phyloP scores from a whole-genome alignment of 2,888 invertebrate genomes.

The Habroteleia sp. region DNA sequence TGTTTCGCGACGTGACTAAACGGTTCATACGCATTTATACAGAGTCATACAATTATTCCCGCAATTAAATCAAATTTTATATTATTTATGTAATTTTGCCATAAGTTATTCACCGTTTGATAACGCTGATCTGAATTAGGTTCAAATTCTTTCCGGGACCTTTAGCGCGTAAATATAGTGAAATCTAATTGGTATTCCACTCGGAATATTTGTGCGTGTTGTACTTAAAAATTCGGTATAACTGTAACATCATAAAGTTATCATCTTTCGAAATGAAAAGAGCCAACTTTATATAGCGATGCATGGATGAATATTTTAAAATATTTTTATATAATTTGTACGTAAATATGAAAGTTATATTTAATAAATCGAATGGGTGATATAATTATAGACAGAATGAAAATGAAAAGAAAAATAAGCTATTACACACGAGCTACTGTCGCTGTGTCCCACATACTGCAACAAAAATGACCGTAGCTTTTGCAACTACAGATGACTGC shows the following conservation, averaged over 20 bases:
- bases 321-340: too few relatives aligned
- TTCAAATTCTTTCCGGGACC: not conserved
- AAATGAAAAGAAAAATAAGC: too few relatives aligned
- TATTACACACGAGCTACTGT: too few relatives aligned
- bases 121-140: constrained; percentile 10
- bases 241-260: constrained; percentile 3
- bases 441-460: too few relatives aligned
- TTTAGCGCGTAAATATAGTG: constrained; percentile 8
- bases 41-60: not conserved
- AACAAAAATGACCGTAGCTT: too few relatives aligned
- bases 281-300: not conserved
- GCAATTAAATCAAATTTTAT: constrained; percentile 13
- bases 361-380: too few relatives aligned
- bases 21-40: constrained; percentile 13
- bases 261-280: constrained; percentile 1
- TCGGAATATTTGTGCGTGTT: constrained; percentile 1
- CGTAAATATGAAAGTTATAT: too few relatives aligned
- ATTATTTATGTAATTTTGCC: constrained; percentile 10
- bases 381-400: too few relatives aligned
- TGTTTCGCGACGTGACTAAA: not conserved
- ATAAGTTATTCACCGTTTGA: constrained; percentile 16
- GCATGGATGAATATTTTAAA: too few relatives aligned
- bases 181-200: constrained; percentile 32
- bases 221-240: constrained; percentile 8
- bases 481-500: too few relatives aligned